Evolutionary conservation across 2,113 vertebrate species (phyloP), one percentile per base, ranked within the genome.

Genomic region (Ochotona curzoniae): DNA sequence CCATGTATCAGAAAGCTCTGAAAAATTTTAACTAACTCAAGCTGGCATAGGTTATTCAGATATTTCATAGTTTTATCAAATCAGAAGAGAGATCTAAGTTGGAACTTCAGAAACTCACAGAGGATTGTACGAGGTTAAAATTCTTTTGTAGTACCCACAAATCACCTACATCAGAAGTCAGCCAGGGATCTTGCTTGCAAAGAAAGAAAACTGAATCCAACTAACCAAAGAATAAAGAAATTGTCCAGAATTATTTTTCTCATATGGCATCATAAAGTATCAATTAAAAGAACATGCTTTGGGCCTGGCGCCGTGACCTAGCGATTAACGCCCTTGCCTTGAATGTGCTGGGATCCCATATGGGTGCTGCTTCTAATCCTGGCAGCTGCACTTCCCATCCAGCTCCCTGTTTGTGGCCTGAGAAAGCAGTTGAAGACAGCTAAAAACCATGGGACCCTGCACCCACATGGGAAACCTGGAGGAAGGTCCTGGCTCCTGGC

Each of bases 11-110:
- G 23, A 66, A 75, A 26, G 1, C 32, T 84, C 5, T 35, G 30
- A 26, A 83, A 82, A 89, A 81, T 66, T 71, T 21, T 44, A 25
- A 83, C 71, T 85, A 69, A 28, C 11, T 87, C 69, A 54, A 92
- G 12, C 26, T 15, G 80, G 14, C 6, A 7, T 32, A 64, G n/a
- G 25, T 95, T 21, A 70, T 80, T 3, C 2, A 64, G 20, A 74
- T 84, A 75, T 90, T 18, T 25, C 5, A 88, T 84, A 88, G 75
- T 12, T 0, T 15, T 44, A 26, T 20, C 13, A 8, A 7, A 82
- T 21, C 44, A 0, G 60, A 49, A 80, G 30, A 47, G 18, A 81
- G 87, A 26, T 63, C 7, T 75, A 74, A 70, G 54, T 51, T 69
- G 71, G 14, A 82, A 38, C 38, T 47, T 83, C 54, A 75, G 4